Evolutionary conservation across 2,797 vertebrate species (phyloP).

Genomic region (Enteromius mattozi): DNA sequence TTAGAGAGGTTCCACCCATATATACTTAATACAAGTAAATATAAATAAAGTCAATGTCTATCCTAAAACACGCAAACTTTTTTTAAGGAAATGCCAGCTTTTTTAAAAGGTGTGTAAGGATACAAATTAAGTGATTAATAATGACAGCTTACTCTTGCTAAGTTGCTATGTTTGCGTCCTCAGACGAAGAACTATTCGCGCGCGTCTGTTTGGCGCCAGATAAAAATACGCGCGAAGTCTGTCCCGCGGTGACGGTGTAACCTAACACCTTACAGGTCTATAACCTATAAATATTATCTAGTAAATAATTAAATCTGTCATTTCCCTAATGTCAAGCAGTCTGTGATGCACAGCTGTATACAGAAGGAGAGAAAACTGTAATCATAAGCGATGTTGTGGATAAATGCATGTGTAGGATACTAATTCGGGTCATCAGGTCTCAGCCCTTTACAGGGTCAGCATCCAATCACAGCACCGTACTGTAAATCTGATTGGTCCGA

Average conservation of each 20-base stretch:
- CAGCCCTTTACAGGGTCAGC: background rate
- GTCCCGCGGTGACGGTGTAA: background rate
- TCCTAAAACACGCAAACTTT: rapidly evolving
- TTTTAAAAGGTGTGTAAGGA: background rate
- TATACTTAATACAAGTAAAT: too few species aligned
- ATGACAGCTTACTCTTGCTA: background rate
- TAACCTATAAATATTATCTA: constrained; percentile 8
- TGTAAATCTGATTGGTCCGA: background rate
- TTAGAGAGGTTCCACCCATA: background rate
- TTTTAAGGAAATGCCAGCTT: background rate
- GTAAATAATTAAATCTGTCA: background rate
- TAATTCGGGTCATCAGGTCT: background rate
- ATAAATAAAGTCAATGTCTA: background rate
- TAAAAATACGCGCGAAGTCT: constrained; percentile 24
- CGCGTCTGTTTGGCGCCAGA: constrained; percentile 19
- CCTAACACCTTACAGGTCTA: background rate
- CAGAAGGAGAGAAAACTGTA: background rate
- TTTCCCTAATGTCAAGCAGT: background rate
- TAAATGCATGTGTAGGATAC: background rate
- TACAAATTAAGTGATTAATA: background rate
- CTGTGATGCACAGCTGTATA: background rate
- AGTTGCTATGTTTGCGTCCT: background rate
- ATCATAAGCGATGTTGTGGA: background rate
- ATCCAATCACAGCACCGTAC: background rate
- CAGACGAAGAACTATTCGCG: background rate